Evolutionary conservation across 92 coral and sea anemone species (phyloP).

Genomic region (Umimayanthus chanpuru): DNA sequence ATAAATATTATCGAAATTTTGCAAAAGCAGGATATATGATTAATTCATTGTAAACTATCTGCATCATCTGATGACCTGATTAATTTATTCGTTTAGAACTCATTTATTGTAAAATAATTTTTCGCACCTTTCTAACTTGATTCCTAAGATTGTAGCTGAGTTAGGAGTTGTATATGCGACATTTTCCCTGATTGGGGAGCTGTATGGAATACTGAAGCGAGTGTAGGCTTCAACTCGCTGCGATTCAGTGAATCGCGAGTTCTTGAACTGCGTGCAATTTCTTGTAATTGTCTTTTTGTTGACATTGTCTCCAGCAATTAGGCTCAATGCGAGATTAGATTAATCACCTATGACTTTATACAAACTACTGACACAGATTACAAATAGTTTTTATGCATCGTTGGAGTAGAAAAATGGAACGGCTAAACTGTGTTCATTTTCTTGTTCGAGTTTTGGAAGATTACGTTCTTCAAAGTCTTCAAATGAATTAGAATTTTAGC

Average conservation of each 20-base stretch:
- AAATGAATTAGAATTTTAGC: not conserved
- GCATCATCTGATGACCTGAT: too few relatives aligned
- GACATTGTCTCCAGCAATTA: conserved; percentile 8
- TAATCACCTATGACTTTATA: not conserved
- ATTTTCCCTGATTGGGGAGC: too few relatives aligned
- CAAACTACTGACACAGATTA: not conserved
- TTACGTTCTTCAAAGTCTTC: not conserved
- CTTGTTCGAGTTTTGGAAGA: not conserved
- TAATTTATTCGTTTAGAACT: too few relatives aligned
- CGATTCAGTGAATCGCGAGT: not conserved
- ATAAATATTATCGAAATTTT: too few relatives aligned
- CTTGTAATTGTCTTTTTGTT: conserved; percentile 34
- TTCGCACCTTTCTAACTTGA: too few relatives aligned
- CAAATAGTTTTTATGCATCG: conserved; percentile 32
- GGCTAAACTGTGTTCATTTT: conserved; percentile 6
- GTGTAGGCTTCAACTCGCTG: too few relatives aligned
- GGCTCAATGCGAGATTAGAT: conserved; percentile 1
- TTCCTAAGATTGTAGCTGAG: too few relatives aligned
- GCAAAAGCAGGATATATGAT: too few relatives aligned
- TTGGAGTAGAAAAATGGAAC: not conserved
- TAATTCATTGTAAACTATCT: too few relatives aligned
- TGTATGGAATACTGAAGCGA: too few relatives aligned
- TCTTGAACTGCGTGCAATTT: not conserved
- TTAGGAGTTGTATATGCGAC: too few relatives aligned
- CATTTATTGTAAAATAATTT: too few relatives aligned